Conservation (phyloP, 1,140 invertebrate species). For the Trichomalopsis sarcophagae region DNA sequence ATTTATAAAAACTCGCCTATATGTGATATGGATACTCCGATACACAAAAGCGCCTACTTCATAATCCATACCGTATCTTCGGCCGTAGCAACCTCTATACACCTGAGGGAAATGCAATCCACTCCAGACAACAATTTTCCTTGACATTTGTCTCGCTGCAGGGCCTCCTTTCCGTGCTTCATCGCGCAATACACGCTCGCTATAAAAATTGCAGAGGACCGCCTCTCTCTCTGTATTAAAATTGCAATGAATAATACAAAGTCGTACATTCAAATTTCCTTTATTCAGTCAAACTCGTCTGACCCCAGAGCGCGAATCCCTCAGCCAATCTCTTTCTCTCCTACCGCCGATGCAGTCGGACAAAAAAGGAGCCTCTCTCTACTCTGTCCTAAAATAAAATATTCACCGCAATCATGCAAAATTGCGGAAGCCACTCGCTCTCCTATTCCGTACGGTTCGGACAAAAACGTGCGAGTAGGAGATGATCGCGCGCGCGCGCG, state of each 20-base stretch:
- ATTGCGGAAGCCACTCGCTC: slow-evolving; percentile 30
- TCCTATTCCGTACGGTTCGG: not conserved
- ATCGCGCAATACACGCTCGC: not conserved
- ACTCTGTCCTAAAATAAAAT: slow-evolving; percentile 47
- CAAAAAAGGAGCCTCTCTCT: slow-evolving; percentile 8
- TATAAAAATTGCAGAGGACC: slow-evolving; percentile 48
- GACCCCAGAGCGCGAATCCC: slow-evolving; percentile 3
- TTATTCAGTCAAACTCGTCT: slow-evolving; percentile 41
- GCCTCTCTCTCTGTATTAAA: slow-evolving; percentile 42
- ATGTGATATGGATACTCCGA: no score
- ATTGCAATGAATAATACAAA: slow-evolving; percentile 53
- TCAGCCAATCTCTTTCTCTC: slow-evolving; percentile 34
- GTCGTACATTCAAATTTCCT: slow-evolving; percentile 52
- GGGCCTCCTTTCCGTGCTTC: slow-evolving; percentile 10
- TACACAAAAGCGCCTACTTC: not conserved
- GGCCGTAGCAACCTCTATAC: no score
- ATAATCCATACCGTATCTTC: not conserved
- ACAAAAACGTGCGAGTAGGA: slow-evolving; percentile 20
- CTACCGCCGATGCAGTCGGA: not conserved
- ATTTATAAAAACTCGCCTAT: not conserved
- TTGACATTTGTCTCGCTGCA: not conserved
- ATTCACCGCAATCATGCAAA: slow-evolving; percentile 52
- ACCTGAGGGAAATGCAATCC: not conserved
- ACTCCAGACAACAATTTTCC: not conserved
- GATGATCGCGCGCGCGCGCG: slow-evolving; percentile 32